Percentiles rank a stretch among this genome's conserved stretches.
phyloP scores from a whole-genome alignment of 2,888 invertebrate genomes.

The Mantis religiosa region DNA sequence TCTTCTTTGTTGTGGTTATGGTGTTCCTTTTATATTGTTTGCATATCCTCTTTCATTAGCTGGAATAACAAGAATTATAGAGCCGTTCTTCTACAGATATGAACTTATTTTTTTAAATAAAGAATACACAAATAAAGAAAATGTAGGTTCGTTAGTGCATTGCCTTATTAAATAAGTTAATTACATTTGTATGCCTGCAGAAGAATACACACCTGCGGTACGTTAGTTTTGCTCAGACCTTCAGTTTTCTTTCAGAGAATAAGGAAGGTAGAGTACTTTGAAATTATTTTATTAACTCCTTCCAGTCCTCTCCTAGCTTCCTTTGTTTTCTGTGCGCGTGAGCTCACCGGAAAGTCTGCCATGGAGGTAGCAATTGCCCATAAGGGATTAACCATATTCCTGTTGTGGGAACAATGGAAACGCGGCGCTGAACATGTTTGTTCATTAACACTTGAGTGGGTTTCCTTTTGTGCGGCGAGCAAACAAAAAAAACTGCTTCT shows the following conservation, averaged over 20 bases:
- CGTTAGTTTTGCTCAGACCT: background rate
- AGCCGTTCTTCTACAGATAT: no score
- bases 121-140: no score
- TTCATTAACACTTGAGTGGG: background rate
- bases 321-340: background rate
- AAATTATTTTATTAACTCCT: background rate
- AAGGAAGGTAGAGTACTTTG: background rate
- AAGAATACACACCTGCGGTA: no score
- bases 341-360: background rate
- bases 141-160: no score
- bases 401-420: background rate
- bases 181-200: no score
- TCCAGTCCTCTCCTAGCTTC: background rate
- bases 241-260: background rate
- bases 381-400: background rate
- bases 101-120: no score
- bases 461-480: background rate
- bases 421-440: background rate
- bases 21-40: no score
- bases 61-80: no score
- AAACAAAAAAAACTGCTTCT: background rate
- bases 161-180: no score
- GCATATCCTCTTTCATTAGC: no score
- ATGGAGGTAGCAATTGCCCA: background rate
- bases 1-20: no score